phyloP scores from a whole-genome alignment of 2,888 invertebrate species.

The Parnassius apollo region DNA sequence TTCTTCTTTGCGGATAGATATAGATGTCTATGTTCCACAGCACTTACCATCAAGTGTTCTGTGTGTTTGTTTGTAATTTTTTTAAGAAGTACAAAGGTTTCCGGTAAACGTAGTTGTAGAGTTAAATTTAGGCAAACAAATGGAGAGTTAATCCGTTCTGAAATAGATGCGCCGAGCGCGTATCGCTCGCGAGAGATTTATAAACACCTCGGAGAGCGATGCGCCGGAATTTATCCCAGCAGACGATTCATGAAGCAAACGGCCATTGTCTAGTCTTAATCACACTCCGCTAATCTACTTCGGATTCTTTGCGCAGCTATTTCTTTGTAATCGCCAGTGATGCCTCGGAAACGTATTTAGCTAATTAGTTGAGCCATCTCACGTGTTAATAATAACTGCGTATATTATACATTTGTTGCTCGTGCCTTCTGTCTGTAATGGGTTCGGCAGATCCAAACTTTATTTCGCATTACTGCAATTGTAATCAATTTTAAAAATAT shows the following conservation, averaged over 20 bases:
- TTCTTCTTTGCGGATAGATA: no score
- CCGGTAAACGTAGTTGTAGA: conserved; percentile 6
- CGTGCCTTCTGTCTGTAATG: no score
- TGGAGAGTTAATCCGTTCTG: conserved; percentile 6
- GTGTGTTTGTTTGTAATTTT: not conserved
- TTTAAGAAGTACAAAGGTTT: not conserved
- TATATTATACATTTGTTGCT: not conserved
- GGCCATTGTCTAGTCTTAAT: conserved; percentile 6
- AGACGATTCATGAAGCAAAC: conserved; percentile 3
- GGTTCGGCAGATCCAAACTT: no score
- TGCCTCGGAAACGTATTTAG: not conserved
- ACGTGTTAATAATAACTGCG: not conserved
- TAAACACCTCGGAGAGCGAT: conserved; percentile 1
- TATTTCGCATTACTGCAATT: no score
- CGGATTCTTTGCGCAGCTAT: conserved; percentile 8
- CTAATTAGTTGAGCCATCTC: conserved; percentile 7
- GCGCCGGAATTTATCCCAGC: not conserved
- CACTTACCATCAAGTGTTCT: no score
- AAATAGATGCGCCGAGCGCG: not conserved
- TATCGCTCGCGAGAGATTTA: not conserved
- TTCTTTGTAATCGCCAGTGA: not conserved
- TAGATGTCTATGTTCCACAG: no score
- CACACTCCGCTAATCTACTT: conserved; percentile 8
- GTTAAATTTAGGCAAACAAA: conserved; percentile 13
- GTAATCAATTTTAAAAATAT: no score